Percentiles rank a stretch among this genome's conserved stretches.
These are phyloP conservation scores for Drosophila bipectinata DNA, from an alignment of 1,140 invertebrate species.

Conservation along the genomic window DNA sequence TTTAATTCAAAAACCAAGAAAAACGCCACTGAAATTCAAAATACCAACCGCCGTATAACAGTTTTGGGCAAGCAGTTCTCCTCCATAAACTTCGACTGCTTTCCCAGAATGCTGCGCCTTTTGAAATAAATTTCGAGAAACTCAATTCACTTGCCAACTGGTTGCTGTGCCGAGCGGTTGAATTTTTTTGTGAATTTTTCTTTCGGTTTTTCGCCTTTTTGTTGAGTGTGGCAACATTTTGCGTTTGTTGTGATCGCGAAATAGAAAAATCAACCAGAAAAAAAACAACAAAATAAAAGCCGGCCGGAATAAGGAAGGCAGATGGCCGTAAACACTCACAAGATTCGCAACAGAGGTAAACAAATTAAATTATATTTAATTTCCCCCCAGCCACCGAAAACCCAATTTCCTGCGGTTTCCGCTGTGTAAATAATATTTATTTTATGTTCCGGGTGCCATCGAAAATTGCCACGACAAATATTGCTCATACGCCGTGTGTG, in stretches of 20 bases:
- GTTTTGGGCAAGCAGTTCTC: slow-evolving; percentile 12
- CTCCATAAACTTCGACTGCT: slow-evolving; percentile 13
- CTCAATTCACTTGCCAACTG: slow-evolving; percentile 60
- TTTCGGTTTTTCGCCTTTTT: neutral
- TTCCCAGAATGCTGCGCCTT: neutral
- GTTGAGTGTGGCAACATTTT: neutral
- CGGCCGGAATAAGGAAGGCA: neutral
- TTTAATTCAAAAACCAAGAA: neutral
- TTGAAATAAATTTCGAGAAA: neutral
- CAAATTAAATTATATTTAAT: slow-evolving; percentile 46
- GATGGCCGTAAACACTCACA: slow-evolving; percentile 12
- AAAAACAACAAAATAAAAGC: neutral
- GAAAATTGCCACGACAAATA: slow-evolving; percentile 10
- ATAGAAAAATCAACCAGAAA: neutral
- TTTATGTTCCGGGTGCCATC: neutral
- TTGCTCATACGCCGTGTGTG: slow-evolving; percentile 12
- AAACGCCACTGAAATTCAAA: neutral
- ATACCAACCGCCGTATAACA: neutral
- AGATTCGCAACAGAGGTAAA: slow-evolving; percentile 30
- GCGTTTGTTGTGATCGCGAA: slow-evolving; percentile 8
- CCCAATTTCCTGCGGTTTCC: slow-evolving; percentile 11
- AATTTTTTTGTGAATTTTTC: neutral
- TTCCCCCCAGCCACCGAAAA: slow-evolving; percentile 6
- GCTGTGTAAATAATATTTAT: slow-evolving; percentile 19
- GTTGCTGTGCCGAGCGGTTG: slow-evolving; percentile 60